A percentile compares a stretch with the other conserved stretches of the same genome.
Evolutionary conservation across 2,888 invertebrate genomes (phyloP).

Genomic region (Ischnus inquisitorius): DNA sequence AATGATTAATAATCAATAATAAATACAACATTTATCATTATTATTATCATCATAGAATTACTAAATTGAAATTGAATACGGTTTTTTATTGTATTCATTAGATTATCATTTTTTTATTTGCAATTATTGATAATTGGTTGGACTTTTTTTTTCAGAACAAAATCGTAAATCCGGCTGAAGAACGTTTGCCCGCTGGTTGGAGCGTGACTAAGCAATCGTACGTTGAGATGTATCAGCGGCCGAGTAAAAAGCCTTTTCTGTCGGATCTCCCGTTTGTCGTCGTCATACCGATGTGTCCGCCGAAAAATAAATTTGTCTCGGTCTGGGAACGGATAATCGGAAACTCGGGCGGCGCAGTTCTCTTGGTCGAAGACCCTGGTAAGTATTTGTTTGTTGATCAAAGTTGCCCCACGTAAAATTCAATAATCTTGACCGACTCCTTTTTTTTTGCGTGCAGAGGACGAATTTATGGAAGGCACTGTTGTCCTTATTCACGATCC

Average conservation of each 20-base stretch:
- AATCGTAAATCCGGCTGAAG: conserved; percentile 85
- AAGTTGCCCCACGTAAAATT: background rate
- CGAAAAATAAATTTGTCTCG: conserved; percentile 86
- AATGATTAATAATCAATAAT: too few relatives aligned
- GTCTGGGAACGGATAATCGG: conserved; percentile 89
- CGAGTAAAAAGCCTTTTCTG: conserved; percentile 77
- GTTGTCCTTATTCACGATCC: conserved; percentile 88
- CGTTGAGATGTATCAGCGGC: conserved; percentile 81
- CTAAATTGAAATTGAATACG: too few relatives aligned
- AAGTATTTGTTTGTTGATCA: conserved; percentile 5
- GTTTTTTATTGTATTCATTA: background rate
- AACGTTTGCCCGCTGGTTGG: conserved; percentile 89
- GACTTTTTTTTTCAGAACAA: conserved; percentile 76
- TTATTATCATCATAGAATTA: too few relatives aligned
- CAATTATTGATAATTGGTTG: background rate
- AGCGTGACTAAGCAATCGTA: conserved; percentile 86
- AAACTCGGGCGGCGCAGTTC: conserved; percentile 85
- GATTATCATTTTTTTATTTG: background rate
- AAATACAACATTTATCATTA: too few relatives aligned
- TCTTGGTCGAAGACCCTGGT: conserved; percentile 78
- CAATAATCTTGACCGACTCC: background rate
- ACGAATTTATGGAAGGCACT: conserved; percentile 78
- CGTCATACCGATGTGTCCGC: conserved; percentile 80
- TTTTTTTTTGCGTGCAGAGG: conserved; percentile 71
- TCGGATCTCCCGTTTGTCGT: conserved; percentile 72